Evolutionary conservation across 2,888 invertebrate genomes (phyloP).

Genomic region (Schizotus pectinicornis): DNA sequence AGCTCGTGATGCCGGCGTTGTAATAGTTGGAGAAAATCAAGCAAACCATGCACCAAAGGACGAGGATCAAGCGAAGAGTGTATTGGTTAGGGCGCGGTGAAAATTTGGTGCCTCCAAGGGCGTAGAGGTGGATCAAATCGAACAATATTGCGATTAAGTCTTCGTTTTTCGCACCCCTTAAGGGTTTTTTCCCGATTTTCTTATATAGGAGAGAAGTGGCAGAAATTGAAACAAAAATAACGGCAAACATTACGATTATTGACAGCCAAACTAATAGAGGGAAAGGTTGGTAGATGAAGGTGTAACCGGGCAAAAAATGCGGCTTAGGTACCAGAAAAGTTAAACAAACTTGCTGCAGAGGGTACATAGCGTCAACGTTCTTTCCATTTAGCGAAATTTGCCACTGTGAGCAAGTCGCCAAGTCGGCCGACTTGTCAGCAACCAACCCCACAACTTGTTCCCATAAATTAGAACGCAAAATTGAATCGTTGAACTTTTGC

Average conservation of each 20-base stretch:
- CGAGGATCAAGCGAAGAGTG: slow-evolving; percentile 20
- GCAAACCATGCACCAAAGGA: slow-evolving; percentile 24
- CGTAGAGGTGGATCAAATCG: slow-evolving; percentile 11
- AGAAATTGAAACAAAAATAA: neutral
- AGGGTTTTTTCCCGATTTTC: neutral
- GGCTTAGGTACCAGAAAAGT: slow-evolving; percentile 39
- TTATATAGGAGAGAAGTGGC: neutral
- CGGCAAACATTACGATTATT: slow-evolving; percentile 2
- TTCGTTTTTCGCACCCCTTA: neutral
- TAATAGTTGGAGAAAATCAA: slow-evolving; percentile 30
- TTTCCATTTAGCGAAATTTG: neutral
- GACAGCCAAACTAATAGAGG: slow-evolving; percentile 11
- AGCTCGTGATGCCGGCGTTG: slow-evolving; percentile 33
- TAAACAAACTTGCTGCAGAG: slow-evolving; percentile 25
- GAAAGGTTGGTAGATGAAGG: slow-evolving; percentile 33
- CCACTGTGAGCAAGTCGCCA: slow-evolving; percentile 21
- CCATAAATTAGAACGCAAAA: slow-evolving; percentile 1
- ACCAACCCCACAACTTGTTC: neutral
- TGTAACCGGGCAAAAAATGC: slow-evolving; percentile 14
- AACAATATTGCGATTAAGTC: slow-evolving; percentile 6
- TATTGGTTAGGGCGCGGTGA: slow-evolving; percentile 8
- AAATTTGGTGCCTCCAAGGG: slow-evolving; percentile 3
- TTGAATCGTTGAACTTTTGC: neutral
- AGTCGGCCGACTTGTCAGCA: slow-evolving; percentile 3
- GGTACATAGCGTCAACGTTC: slow-evolving; percentile 14